Conservation (phyloP, 2,888 invertebrate genomes). For the Sepiola atlantica region DNA sequence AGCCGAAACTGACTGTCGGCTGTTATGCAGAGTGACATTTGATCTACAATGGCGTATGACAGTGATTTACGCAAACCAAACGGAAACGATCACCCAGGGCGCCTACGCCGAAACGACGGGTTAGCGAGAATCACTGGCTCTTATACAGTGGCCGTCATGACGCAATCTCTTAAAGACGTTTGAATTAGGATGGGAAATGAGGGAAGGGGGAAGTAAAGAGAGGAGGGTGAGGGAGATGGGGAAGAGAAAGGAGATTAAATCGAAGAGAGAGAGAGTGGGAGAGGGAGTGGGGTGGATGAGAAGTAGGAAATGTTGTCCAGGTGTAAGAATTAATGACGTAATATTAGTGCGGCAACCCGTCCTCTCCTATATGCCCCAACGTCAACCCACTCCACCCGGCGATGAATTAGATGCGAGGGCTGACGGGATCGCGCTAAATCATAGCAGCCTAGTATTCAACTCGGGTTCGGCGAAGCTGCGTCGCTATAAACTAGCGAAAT, state of each 20-base stretch:
- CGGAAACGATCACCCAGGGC: slow-evolving; percentile 21
- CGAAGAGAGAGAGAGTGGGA: background rate
- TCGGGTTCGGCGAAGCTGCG: background rate
- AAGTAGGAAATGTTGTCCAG: slow-evolving; percentile 1
- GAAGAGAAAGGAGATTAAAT: too few species aligned
- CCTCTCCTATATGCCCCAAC: background rate
- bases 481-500: slow-evolving; percentile 23
- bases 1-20: slow-evolving; percentile 18
- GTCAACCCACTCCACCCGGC: background rate
- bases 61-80: background rate
- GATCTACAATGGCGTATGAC: background rate
- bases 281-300: background rate
- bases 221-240: background rate
- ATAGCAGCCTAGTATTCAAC: slow-evolving; percentile 6
- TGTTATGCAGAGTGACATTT: slow-evolving; percentile 19
- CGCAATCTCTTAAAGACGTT: slow-evolving; percentile 22
- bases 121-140: background rate
- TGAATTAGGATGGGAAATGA: background rate
- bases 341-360: background rate
- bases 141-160: slow-evolving; percentile 32
- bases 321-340: slow-evolving; percentile 32
- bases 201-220: background rate
- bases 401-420: slow-evolving; percentile 32
- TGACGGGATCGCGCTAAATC: slow-evolving; percentile 22
- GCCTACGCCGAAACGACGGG: background rate